Conservation (phyloP, 2,113 vertebrate genomes). For the Brachypteracias leptosomus region DNA sequence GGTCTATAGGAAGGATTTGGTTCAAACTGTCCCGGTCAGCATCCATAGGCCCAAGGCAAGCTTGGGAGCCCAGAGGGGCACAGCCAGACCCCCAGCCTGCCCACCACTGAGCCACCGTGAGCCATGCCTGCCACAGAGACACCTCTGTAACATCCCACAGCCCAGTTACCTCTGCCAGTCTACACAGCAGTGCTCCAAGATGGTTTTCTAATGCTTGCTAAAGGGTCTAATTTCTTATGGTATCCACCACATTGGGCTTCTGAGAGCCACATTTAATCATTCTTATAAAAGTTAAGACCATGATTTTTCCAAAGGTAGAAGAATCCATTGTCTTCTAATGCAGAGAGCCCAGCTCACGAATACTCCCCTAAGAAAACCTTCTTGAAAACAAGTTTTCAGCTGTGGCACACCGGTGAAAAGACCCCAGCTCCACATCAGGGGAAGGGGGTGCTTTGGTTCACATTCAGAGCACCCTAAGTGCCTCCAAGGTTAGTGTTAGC, state of each 20-base stretch:
- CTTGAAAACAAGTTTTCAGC: not conserved
- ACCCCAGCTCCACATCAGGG: not conserved
- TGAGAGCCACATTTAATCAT: not conserved
- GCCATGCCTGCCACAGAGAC: accelerated
- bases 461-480: accelerated
- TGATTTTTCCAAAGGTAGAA: not conserved
- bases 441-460: not conserved
- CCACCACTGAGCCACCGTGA: accelerated
- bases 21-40: not conserved
- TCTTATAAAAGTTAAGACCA: not conserved
- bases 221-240: not conserved
- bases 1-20: not conserved
- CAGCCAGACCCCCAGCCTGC: not conserved
- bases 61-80: not conserved
- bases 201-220: not conserved
- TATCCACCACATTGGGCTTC: not conserved
- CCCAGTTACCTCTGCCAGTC: not conserved
- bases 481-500: not conserved
- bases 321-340: not conserved
- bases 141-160: not conserved
- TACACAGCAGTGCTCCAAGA: not conserved
- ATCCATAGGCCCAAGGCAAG: not conserved
- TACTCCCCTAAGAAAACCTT: not conserved
- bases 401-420: not conserved
- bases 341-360: not conserved